A percentile compares a stretch with the other conserved stretches of the same genome.
Conservation (phyloP, 2,797 vertebrate species). For the Danio albolineatus region DNA sequence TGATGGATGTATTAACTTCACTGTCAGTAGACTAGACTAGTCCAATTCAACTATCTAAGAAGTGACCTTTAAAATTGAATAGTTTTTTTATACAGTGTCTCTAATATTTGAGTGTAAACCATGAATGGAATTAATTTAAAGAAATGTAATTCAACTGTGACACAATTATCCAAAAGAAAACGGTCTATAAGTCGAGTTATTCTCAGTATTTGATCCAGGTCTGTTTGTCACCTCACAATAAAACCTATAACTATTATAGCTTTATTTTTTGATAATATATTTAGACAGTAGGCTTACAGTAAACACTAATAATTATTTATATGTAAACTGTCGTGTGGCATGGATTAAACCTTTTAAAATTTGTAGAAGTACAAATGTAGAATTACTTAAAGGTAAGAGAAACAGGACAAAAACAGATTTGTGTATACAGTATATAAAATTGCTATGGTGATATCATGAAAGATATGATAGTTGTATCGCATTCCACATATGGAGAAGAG, state of each 20-base stretch:
- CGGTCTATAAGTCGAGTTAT: not conserved
- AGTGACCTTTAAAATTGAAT: not conserved
- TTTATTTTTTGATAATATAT: not conserved
- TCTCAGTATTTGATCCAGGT: slow-evolving; percentile 15
- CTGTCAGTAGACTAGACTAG: not conserved
- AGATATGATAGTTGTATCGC: not conserved
- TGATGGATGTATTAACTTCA: not conserved
- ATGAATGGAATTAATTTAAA: not conserved
- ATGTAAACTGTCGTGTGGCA: not conserved
- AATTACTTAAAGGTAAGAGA: not conserved
- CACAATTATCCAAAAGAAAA: slow-evolving; percentile 7
- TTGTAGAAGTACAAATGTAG: not conserved
- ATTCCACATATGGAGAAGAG: not conserved
- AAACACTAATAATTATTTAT: slow-evolving; percentile 13
- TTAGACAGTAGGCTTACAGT: not conserved
- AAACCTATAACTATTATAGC: too few species aligned
- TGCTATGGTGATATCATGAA: not conserved
- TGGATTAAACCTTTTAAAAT: not conserved
- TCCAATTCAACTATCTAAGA: not conserved
- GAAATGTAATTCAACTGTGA: not conserved
- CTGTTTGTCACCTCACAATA: not conserved
- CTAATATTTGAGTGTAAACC: not conserved
- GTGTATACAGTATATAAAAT: not conserved
- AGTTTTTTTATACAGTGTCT: not conserved
- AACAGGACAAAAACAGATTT: not conserved